Conservation (phyloP, 2,797 vertebrate species). For the Onychomys leucogaster region DNA sequence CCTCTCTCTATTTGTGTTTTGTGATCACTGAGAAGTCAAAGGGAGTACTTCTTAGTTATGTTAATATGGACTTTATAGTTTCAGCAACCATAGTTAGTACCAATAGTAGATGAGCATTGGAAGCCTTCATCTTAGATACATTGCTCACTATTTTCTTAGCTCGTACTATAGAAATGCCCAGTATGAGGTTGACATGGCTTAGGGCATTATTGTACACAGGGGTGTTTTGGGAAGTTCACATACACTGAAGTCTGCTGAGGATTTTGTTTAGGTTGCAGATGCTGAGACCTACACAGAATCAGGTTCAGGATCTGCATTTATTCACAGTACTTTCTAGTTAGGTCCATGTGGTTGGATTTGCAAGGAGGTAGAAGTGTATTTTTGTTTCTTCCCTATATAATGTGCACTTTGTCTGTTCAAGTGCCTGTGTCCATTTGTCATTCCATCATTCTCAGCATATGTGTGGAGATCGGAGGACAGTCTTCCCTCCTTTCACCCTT, state of each 20-base stretch:
- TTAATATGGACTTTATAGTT: neutral
- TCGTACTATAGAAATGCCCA: neutral
- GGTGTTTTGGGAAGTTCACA: neutral
- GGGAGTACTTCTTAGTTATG: neutral
- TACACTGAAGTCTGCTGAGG: neutral
- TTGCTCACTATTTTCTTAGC: neutral
- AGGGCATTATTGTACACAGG: neutral
- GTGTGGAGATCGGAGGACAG: neutral
- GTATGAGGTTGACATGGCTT: neutral
- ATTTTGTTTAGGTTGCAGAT: neutral
- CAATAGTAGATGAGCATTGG: neutral
- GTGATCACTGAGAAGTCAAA: neutral
- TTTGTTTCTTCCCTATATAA: neutral
- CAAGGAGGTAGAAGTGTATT: no score
- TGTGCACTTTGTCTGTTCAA: neutral
- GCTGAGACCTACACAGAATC: neutral
- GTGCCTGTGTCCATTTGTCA: no score
- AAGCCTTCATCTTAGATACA: neutral
- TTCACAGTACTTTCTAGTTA: neutral
- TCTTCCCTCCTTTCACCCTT: neutral
- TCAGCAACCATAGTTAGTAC: neutral
- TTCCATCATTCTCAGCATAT: neutral
- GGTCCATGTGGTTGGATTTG: neutral
- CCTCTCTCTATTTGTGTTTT: neutral
- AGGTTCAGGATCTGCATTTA: neutral